phyloP scores from a whole-genome alignment of 2,797 vertebrate genomes.

The Pipistrellus pipistrellus region DNA sequence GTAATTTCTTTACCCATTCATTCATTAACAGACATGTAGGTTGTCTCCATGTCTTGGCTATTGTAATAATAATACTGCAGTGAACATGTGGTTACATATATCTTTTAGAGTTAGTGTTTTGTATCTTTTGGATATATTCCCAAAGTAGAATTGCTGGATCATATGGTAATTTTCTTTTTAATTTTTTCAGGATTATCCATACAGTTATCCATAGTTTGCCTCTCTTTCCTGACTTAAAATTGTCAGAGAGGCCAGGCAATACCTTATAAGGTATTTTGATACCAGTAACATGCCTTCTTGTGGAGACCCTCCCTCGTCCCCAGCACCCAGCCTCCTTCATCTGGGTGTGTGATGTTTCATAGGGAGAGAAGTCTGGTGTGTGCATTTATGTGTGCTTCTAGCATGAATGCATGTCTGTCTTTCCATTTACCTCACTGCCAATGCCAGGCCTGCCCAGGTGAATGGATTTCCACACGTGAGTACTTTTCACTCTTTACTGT shows the following conservation, averaged over 20 bases:
- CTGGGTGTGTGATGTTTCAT: background rate
- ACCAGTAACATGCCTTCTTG: background rate
- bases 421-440: background rate
- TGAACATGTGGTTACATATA: background rate
- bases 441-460: background rate
- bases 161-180: background rate
- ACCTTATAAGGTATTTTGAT: background rate
- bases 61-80: background rate
- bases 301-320: background rate
- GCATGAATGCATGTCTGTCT: background rate
- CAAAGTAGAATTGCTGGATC: background rate
- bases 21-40: background rate
- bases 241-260: background rate
- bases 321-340: background rate
- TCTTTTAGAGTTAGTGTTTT: background rate
- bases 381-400: background rate
- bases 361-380: too few relatives aligned
- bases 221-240: slow-evolving; percentile 15
- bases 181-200: background rate
- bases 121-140: background rate
- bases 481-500: background rate
- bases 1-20: background rate
- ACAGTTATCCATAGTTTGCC: background rate
- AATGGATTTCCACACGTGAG: background rate
- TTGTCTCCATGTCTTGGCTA: background rate